Conservation (phyloP, 2,113 vertebrate species). For the Percina caprodes region DNA sequence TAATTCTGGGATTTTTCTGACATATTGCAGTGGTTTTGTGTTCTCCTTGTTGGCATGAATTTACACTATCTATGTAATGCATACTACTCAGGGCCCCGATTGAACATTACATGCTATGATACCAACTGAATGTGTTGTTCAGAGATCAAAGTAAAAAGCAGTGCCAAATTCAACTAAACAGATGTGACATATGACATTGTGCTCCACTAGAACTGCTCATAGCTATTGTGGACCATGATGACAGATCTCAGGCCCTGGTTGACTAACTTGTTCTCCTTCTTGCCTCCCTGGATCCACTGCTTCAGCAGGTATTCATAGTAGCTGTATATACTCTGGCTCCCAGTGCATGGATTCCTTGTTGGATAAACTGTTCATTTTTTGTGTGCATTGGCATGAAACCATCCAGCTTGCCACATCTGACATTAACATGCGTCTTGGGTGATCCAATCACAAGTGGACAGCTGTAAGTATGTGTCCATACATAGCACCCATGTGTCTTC, state of each 20-base stretch:
- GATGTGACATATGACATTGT: not conserved
- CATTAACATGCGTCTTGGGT: no score
- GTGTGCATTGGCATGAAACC: conserved; percentile 97
- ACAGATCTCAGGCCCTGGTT: not conserved
- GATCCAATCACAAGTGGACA: no score
- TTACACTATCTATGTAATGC: not conserved
- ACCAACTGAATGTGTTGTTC: conserved; percentile 7
- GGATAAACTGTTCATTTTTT: conserved; percentile 93
- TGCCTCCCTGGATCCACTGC: conserved; percentile 96
- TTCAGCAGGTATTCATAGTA: conserved; percentile 98
- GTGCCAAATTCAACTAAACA: not conserved
- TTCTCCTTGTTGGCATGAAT: not conserved
- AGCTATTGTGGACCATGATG: not conserved
- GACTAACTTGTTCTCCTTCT: conserved; percentile 89
- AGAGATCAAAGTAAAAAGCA: not conserved
- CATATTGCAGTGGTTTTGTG: conserved; percentile 8
- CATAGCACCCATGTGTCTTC: no score
- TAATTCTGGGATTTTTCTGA: not conserved
- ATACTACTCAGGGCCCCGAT: not conserved
- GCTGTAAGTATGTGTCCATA: no score
- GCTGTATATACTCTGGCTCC: conserved; percentile 95
- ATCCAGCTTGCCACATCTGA: conserved; percentile 87
- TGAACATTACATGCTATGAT: conserved; percentile 6
- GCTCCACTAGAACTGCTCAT: not conserved
- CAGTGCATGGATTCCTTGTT: conserved; percentile 90